Base-by-base conservation (phyloP, 2,113 vertebrate genomes). In the Plecturocebus donacophilus region DNA sequence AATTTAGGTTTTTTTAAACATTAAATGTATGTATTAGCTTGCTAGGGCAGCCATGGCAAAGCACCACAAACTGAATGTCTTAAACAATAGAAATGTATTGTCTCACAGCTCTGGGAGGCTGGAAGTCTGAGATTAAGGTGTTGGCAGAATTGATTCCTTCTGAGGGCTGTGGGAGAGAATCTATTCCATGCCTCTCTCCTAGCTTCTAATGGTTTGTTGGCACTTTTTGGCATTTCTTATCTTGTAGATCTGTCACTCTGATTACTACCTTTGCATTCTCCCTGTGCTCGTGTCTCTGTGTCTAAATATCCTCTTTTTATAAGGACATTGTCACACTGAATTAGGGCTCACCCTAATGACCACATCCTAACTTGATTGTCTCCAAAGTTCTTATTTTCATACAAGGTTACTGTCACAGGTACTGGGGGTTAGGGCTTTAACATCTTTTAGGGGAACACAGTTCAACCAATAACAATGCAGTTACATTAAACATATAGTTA, bases 1-100 rank as follows among this genome's bases (percentile, higher is more conserved):
- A 68, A 90, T 49, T 82, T 66, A 25, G 56, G 25, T 64, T 88
- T 73, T 82, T 94, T 94, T 91, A 79, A 84, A 17, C 20, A 54
- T 54, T 70, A 64, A 86, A 40, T 47, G 8, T 42, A 11, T 75
- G 21, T 45, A 45, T 80, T 42, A 61, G 21, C 70, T 70, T 80
- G 8, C 38, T 68, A 61, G 32, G 61, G 8, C 32, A 56, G 16
- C 87, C 47, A 3, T 91, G 56, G 25, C 71, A 76, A 93, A 71
- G 23, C 14, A 73, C 32, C 13, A 58, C 45, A 79, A 23, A 27
- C 27, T 73, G 45, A 1, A 35, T 42, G 14, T 85, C 80, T 47
- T 81, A 73, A 86, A 64, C 25, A 56, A 12, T 10, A 40, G 30
- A 21, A 88, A 32, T 45, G 7, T 64, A 23, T 70, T 35, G 20